A percentile compares a stretch with the other conserved stretches of the same genome.
phyloP scores from a whole-genome alignment of 2,113 vertebrate species.

The Ammodytes dubius region DNA sequence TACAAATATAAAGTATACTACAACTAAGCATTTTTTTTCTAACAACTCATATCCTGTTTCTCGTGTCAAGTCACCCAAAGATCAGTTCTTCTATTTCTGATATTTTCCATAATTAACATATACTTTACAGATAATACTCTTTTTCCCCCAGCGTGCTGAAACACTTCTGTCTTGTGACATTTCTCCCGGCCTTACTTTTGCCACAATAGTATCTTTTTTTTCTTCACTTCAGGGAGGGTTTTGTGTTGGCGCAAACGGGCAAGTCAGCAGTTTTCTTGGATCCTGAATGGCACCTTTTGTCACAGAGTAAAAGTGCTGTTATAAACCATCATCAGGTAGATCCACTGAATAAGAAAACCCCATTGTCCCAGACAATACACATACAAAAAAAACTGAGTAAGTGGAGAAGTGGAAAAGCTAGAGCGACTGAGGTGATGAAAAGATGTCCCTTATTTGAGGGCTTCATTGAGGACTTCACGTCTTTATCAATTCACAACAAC shows the following conservation, averaged over 20 bases:
- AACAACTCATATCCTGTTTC: slow-evolving; percentile 23
- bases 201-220: slow-evolving; percentile 32
- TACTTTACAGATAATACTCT: neutral
- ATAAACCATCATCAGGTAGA: slow-evolving; percentile 30
- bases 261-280: slow-evolving; percentile 45
- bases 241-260: slow-evolving; percentile 16
- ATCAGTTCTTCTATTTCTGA: neutral
- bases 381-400: neutral
- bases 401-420: neutral
- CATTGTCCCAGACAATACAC: slow-evolving; percentile 11
- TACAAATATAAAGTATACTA: slow-evolving; percentile 5
- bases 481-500: slow-evolving; percentile 13
- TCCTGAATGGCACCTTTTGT: slow-evolving; percentile 40
- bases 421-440: neutral
- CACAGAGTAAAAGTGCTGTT: neutral
- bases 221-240: slow-evolving; percentile 19
- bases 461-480: neutral
- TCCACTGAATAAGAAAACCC: slow-evolving; percentile 32
- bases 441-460: neutral
- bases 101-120: neutral
- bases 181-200: slow-evolving; percentile 1
- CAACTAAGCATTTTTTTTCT: neutral
- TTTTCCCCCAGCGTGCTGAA: neutral
- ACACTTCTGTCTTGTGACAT: neutral
- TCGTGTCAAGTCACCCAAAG: neutral